phyloP scores from a whole-genome alignment of 2,113 vertebrate species.

The Rhodinocichla rosea region DNA sequence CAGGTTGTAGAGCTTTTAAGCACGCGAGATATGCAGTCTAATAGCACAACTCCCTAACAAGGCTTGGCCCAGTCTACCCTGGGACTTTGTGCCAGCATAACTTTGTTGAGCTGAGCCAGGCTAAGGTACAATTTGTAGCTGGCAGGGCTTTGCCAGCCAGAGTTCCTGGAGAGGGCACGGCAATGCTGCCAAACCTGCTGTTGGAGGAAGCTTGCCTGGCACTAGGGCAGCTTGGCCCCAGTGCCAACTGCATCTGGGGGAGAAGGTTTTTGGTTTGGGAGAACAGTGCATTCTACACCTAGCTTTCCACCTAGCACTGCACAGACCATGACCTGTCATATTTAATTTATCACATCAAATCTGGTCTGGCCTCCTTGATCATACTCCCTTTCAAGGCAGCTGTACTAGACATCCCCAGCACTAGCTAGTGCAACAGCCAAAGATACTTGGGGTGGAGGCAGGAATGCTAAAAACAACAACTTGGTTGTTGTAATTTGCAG shows the following conservation, averaged over 20 bases:
- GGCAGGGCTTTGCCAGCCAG: not conserved
- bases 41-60: not conserved
- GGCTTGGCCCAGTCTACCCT: not conserved
- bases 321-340: not conserved
- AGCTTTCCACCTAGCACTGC: not conserved
- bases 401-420: not conserved
- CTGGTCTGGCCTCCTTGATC: not conserved
- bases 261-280: not conserved
- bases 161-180: not conserved
- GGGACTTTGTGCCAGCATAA: not conserved
- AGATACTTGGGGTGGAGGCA: not conserved
- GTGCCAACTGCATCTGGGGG: rapidly evolving
- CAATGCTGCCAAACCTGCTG: not conserved
- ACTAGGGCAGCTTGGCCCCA: not conserved
- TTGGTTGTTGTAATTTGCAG: constrained; percentile 8
- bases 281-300: rapidly evolving
- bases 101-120: not conserved
- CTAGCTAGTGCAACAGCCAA: not conserved
- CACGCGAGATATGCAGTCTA: not conserved
- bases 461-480: not conserved
- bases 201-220: not conserved
- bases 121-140: constrained; percentile 2
- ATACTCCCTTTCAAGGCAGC: not conserved
- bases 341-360: not conserved
- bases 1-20: not conserved